Evolutionary conservation across 2,797 vertebrate species (phyloP), one percentile per base, ranked within the genome.

Genomic region (Tiaroga cobitis): DNA sequence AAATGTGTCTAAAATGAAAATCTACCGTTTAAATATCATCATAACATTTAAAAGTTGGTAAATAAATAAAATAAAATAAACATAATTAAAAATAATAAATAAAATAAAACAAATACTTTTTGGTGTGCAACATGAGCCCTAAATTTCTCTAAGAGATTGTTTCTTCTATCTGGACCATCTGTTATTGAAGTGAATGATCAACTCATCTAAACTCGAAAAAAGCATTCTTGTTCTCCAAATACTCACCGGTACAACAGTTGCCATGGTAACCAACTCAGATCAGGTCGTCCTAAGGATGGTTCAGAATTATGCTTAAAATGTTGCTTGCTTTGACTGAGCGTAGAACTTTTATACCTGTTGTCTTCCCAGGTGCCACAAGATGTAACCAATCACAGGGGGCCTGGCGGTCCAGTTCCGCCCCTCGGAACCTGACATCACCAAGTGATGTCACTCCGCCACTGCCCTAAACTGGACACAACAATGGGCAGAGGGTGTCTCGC

Each of bases 171-270:
- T 43, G 37, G n/a, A 79, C 24, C 37, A 79, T 79, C 34, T 74
- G 72, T 74, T 21, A 54, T 8, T 75, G 19, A 61, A 18, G 8
- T 61, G 6, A 79, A 19, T 15, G 10, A 29, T 59, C 13, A 68
- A 34, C 11, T 37, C 29, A 34, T 37, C 43, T 49, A n/a, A 32
- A 18, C 29, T 43, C 3, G 3, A 19, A 39, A 70, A 67, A 1
- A 26, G 9, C 43, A 83, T 72, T 46, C 24, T 24, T n/a, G 18
- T 21, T 7, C 73, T 67, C 68, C 18, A 83, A 43, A 67, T 92
- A 94, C 95, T 95, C 82, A 95, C 95, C 73, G 92, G 94, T 46
- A 95, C 93, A 6, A 95, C 92, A 0, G 94, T 89, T 39, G 94
- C 93, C 95, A 95, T 95, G 51, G 56, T 68, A 37, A 32, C 26